Evolutionary conservation across 92 coral and sea anemone species (phyloP), one percentile per base, ranked within the genome.

Genomic region (Bergia puertoricense): DNA sequence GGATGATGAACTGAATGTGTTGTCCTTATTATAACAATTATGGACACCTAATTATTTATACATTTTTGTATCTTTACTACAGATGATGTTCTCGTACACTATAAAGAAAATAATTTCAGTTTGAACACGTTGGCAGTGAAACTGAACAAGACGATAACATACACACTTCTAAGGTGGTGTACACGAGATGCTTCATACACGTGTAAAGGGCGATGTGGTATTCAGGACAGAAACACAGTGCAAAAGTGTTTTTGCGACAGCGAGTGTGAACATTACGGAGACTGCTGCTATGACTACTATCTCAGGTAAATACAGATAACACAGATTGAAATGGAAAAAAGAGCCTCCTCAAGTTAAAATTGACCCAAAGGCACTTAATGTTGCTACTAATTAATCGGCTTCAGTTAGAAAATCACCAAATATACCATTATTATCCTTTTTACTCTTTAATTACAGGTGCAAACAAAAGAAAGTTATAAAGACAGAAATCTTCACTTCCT

Each of bases 211-310:
- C 76, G 76, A 71, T 71, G 76, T 71, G 41, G 15, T 8, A 42
- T 71, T 71, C 76, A 36, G 42, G 76, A 71, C 18, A 36, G 76
- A 71, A 71, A 8, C 43, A 30, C 42, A 1, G 8, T 1, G 43
- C 30, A 36, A 0, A 4, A 71, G 0, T 71, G 76, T 38, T 71
- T 20, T 71, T 71, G 76, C 41, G 76, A 71, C 42, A 71, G 11
- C 36, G 76, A 71, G 22, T 71, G 76, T 30, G 41, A 71, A 9
- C 76, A 71, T 71, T 71, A 71, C 43, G 76, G 76, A 36, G 76
- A 71, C 13, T 71, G 76, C 43, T 71, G 76, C 42, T 38, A 11
- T 71, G 76, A 71, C 76, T 71, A 23, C 42, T 71, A 36, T 23
- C 40, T 23, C 42, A 71, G 76, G 76, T 71, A 7, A 6, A 48